Conservation (phyloP, 2,888 invertebrate genomes). For the Parasteatoda lunata region DNA sequence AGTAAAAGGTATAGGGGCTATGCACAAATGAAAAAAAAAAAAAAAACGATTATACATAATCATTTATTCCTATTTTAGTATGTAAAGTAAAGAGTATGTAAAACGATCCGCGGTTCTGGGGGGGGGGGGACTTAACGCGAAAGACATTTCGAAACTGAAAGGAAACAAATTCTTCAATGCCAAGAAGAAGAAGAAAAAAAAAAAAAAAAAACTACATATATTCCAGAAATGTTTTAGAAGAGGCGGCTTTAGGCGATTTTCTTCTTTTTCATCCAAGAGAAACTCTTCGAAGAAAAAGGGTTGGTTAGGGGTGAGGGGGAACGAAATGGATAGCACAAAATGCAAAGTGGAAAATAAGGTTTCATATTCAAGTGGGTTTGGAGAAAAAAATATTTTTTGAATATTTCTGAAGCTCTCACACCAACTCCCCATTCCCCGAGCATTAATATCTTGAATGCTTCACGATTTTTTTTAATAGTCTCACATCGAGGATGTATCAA, state of each 20-base stretch:
- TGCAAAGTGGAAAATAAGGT: constrained; percentile 44
- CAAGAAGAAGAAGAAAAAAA: too few species aligned
- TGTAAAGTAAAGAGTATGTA: constrained; percentile 1
- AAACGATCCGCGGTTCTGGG: background rate
- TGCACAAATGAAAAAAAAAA: background rate
- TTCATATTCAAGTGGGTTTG: constrained; percentile 30
- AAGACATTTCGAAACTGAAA: constrained; percentile 55
- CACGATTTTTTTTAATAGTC: background rate
- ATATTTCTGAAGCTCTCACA: constrained; percentile 4
- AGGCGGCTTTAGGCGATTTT: constrained; percentile 42
- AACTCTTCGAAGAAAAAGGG: constrained; percentile 18
- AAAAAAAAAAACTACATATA: constrained; percentile 35
- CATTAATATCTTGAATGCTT: constrained; percentile 7
- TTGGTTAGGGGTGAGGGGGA: constrained; percentile 3
- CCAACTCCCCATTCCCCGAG: background rate
- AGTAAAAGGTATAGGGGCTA: background rate
- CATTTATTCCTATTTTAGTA: background rate
- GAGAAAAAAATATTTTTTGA: background rate
- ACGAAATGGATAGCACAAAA: constrained; percentile 13
- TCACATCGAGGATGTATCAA: background rate
- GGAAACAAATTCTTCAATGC: constrained; percentile 58
- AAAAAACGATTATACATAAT: background rate
- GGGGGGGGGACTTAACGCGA: constrained; percentile 20
- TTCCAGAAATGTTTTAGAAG: constrained; percentile 55
- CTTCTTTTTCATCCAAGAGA: background rate